Conservation (phyloP, 2,888 invertebrate species). For the Pachycephus smyrnensis region DNA sequence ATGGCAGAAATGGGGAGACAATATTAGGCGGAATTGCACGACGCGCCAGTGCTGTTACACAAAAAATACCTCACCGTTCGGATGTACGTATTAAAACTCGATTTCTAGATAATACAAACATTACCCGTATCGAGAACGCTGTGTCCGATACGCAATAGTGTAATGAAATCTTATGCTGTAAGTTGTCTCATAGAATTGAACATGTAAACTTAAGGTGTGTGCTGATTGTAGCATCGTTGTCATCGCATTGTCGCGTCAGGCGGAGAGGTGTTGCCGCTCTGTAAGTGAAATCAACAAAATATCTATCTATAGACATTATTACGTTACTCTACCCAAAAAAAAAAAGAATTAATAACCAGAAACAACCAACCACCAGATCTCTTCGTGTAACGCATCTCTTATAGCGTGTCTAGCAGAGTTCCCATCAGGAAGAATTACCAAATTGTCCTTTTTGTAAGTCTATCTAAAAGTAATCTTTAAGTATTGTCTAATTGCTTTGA, state of each 20-base stretch:
- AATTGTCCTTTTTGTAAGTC: slow-evolving; percentile 6
- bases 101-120: slow-evolving; percentile 46
- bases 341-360: slow-evolving; percentile 18
- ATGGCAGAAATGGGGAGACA: slow-evolving; percentile 31
- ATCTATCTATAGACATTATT: slow-evolving; percentile 26
- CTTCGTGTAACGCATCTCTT: slow-evolving; percentile 31
- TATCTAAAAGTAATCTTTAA: slow-evolving; percentile 30
- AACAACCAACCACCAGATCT: slow-evolving; percentile 38
- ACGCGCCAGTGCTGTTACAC: slow-evolving; percentile 50
- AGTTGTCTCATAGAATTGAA: slow-evolving; percentile 56
- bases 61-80: slow-evolving; percentile 54
- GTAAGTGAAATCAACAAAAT: slow-evolving; percentile 65
- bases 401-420: slow-evolving; percentile 42
- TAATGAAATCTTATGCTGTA: slow-evolving; percentile 53
- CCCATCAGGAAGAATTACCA: slow-evolving; percentile 3
- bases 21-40: slow-evolving; percentile 48
- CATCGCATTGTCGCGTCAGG: slow-evolving; percentile 65
- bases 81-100: slow-evolving; percentile 62
- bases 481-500: slow-evolving; percentile 4
- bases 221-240: slow-evolving; percentile 66
- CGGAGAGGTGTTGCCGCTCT: slow-evolving; percentile 66
- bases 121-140: slow-evolving; percentile 29
- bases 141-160: slow-evolving; percentile 38
- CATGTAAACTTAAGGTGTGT: slow-evolving; percentile 61
- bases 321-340: slow-evolving; percentile 10